Base-by-base conservation (phyloP, 1,140 invertebrate genomes). In the honey bee (Apis mellifera) region DNA sequence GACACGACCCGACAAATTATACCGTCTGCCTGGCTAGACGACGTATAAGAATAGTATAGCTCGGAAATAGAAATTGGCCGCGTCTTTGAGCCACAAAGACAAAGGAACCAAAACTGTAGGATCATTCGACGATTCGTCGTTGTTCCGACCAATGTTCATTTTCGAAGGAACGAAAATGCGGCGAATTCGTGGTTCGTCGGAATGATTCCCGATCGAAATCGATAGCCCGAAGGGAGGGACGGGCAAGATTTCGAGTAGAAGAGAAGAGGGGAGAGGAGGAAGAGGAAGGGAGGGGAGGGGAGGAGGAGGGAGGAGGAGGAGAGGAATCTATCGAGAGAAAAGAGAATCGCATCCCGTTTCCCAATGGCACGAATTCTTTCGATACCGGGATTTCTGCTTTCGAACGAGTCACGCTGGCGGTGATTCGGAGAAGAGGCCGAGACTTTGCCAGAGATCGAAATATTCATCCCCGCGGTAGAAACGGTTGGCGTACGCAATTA, bases 401-500 rank as follows among this genome's bases (percentile, higher is more conserved):
- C 65, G 65, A 81, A 65, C 76, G 65, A 86, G 64, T 79, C 78
- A 78, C 66, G 83, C 78, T 82, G 86, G 26, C 60, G 65, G 85
- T 60, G 79, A 88, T 91, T 91, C 87, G 84, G 78, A 84, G 86
- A 90, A 90, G 80, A 60, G 77, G 54, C 68, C 66, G 71, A 73
- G 50, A 62, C 65, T 81, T 69, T 13, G 64, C 69, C 74, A 84
- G 78, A 84, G 74, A 90, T 92, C 90, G 86, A 90, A 90, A 91
- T 87, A 86, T 89, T 86, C 89, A 90, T 89, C 89, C 91, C 90
- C 88, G 84, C 87, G 87, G 89, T 90, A 88, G 83, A 86, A 88
- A 89, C 78, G 84, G 82, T 81, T 89, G 85, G 84, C 71, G 84
- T 86, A 77, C 81, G 82, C 84, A 85, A 90, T 90, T 90, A 90